Evolutionary conservation across 2,888 invertebrate species (phyloP), one percentile per base, ranked within the genome.

Genomic region (Hirtodrosophila duncani): DNA sequence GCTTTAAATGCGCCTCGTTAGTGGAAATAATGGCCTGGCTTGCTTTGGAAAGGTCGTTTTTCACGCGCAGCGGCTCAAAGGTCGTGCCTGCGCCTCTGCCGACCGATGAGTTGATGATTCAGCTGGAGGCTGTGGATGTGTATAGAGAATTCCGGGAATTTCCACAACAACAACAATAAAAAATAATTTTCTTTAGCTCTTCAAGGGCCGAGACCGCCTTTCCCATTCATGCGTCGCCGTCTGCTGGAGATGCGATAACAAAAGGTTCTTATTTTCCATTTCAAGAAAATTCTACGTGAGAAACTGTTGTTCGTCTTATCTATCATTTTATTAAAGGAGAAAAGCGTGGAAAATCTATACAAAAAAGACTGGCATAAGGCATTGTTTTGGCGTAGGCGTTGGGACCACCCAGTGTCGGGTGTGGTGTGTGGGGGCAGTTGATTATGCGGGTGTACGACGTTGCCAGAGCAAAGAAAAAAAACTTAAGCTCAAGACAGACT

Each of bases 31-130:
- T 81, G 50, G 79, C n/a, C n/a, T n/a, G n/a, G n/a, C n/a, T n/a
- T n/a, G n/a, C n/a, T n/a, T n/a, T 53, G 67, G 75, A 75, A 81
- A 75, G 75, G 75, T 75, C 81, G 75, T 78, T 74, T 78, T 75
- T 81, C 81, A 80, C 74, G 78, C 81, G 74, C 61, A 27, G 55
- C 49, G 46, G 61, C 58, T 77, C 68, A 77, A 77, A 80, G 66
- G 72, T 68, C 77, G 72, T 63, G 71, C 48, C 38, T 34, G 58
- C 34, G 23, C 20, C 6, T 26, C 23, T 20, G 38, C 23, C 13
- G 37, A 18, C 36, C n/a, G n/a, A n/a, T n/a, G n/a, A 48, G 30
- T 43, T 64, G 77, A 77, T 80, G 78, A 80, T 77, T 72, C 78
- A 72, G 56, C 56, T 51, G 20, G 50, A 18, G 50, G 30, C n/a